phyloP scores from a whole-genome alignment of 2,888 invertebrate species.

The Hipparchia semele region DNA sequence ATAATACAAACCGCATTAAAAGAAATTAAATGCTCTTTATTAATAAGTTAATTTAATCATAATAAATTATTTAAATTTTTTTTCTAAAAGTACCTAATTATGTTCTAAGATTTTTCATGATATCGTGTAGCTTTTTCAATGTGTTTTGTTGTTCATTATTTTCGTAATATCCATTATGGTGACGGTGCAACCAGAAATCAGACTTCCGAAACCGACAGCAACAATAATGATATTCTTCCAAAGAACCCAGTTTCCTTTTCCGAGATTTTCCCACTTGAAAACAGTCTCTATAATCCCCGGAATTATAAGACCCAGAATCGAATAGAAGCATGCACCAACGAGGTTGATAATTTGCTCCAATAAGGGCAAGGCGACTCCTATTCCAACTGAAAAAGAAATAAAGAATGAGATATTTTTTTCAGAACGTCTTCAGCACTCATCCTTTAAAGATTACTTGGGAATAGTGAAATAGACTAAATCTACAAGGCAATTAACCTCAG shows the following conservation, averaged over 20 bases:
- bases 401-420: constrained; percentile 15
- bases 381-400: constrained; percentile 60
- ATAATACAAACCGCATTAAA: not conserved
- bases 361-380: constrained; percentile 75
- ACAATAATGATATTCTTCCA: constrained; percentile 86
- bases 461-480: too few species aligned
- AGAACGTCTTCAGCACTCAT: too few species aligned
- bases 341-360: constrained; percentile 77
- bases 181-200: constrained; percentile 85
- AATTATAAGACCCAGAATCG: constrained; percentile 88
- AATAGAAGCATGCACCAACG: constrained; percentile 84
- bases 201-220: constrained; percentile 83
- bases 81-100: not conserved
- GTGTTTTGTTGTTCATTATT: constrained; percentile 76
- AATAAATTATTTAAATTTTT: constrained; percentile 15
- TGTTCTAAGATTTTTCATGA: too few species aligned
- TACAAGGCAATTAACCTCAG: too few species aligned
- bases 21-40: constrained; percentile 9
- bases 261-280: constrained; percentile 86
- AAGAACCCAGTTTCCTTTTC: constrained; percentile 86
- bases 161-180: constrained; percentile 69
- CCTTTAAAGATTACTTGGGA: too few species aligned
- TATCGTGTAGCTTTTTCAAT: constrained; percentile 13
- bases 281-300: constrained; percentile 89
- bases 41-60: not conserved